phyloP scores from a whole-genome alignment of 2,888 invertebrate species.

The Piscicola geometra region DNA sequence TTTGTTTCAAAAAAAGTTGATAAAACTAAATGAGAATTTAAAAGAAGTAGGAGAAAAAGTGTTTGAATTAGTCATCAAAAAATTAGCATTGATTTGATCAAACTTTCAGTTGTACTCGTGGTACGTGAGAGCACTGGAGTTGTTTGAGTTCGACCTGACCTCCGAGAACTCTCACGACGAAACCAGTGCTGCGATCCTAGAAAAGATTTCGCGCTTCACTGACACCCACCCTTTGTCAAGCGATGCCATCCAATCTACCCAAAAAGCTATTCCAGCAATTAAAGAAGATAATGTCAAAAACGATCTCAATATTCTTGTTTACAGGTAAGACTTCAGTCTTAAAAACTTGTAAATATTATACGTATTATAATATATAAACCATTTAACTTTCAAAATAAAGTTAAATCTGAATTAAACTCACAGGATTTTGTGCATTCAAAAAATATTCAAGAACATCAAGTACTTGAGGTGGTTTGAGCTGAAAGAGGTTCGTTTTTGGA shows the following conservation, averaged over 20 bases:
- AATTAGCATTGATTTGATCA: no score
- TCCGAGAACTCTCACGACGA: neutral
- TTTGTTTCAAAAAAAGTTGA: no score
- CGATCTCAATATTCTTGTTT: neutral
- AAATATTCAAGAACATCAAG: neutral
- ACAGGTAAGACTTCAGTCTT: neutral
- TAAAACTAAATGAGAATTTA: no score
- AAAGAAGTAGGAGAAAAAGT: no score
- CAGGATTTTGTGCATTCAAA: neutral
- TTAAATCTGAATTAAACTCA: no score
- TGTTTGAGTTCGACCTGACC: neutral
- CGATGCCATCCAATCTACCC: neutral
- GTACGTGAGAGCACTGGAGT: neutral
- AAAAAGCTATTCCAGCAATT: neutral
- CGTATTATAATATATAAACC: no score
- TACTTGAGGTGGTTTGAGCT: neutral
- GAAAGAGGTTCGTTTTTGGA: constrained; percentile 7
- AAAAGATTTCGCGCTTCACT: neutral
- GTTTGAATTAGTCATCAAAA: no score
- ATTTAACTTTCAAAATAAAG: no score
- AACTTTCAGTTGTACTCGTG: neutral
- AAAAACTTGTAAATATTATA: no score
- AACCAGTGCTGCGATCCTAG: neutral
- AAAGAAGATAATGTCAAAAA: neutral
- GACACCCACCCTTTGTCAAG: neutral